Evolutionary conservation across 2,113 vertebrate genomes (phyloP), one percentile per base, ranked within the genome.

Genomic region (Caretta caretta): DNA sequence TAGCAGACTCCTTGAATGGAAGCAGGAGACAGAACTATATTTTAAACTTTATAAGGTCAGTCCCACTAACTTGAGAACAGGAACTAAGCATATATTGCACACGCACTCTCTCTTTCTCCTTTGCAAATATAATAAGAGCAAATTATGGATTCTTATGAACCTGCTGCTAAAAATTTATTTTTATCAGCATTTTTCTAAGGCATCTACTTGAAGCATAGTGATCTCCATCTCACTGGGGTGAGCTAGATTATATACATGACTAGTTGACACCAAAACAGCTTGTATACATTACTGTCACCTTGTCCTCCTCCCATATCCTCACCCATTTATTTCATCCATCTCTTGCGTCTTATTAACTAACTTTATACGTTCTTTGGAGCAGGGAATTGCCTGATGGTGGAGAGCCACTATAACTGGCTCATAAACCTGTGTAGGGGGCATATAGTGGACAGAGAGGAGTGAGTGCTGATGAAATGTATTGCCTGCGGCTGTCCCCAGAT

Each of bases 1-100:
- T 29, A 78, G 19, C 84, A 94, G 27, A n/a, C 8, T 95, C 51
- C 82, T 90, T 89, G 69, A 96, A 89, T 5, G 86, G 42, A 87
- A 94, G 49, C 59, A 76, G 6, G 25, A 89, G 46, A 86, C 2
- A 86, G 38, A 84, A 62, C 10, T 19, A 0, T 24, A 59, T 35
- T 79, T 94, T 69, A 62, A 80, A 49, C 86, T 75, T 83, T 65
- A 84, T 83, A 19, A 87, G 81, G 79, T 69, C 35, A 90, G 10
- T 89, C 86, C 80, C 0, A 2, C 42, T 65, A 49, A 17, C 31
- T 48, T n/a, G 80, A 86, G 87, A 38, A 38, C 24, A 84, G 46
- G 46, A 72, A 79, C 51, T 83, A 25, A 42, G 1, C 38, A 46
- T 50, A 57, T 56, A 80, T 83, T 56, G 42, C 81, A 78, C 83